Conservation (phyloP, 2,888 invertebrate species). For the Sialis lutaria region DNA sequence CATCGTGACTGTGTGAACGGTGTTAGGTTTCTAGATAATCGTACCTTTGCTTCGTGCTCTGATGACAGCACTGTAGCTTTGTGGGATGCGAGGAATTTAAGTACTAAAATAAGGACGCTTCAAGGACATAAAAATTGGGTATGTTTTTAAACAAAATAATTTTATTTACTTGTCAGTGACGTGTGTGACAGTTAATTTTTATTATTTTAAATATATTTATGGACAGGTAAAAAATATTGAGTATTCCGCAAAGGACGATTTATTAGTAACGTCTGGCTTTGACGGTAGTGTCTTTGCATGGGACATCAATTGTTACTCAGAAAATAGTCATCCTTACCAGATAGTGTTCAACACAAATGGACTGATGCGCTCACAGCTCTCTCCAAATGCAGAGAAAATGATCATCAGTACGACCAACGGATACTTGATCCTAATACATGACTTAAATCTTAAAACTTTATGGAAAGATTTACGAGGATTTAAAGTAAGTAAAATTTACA, state of each 20-base stretch:
- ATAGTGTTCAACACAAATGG: constrained; percentile 73
- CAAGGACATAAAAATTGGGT: constrained; percentile 87
- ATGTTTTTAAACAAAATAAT: not conserved
- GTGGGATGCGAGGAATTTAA: constrained; percentile 82
- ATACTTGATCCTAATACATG: constrained; percentile 75
- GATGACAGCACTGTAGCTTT: constrained; percentile 85
- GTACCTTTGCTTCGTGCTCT: constrained; percentile 84
- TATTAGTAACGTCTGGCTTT: constrained; percentile 80
- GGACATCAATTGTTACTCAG: constrained; percentile 79
- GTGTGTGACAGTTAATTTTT: not conserved
- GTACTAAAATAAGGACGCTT: constrained; percentile 55
- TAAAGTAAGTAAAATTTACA: constrained; percentile 35
- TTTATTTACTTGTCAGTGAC: not conserved
- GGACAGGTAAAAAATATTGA: constrained; percentile 71
- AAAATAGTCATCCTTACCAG: constrained; percentile 57
- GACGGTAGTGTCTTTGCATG: constrained; percentile 88
- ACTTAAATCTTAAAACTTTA: constrained; percentile 65
- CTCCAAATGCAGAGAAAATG: constrained; percentile 74
- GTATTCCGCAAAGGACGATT: constrained; percentile 66
- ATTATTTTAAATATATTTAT: not conserved
- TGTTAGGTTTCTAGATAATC: constrained; percentile 76
- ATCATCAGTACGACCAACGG: constrained; percentile 83
- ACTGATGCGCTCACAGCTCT: constrained; percentile 72
- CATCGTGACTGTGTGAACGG: constrained; percentile 86
- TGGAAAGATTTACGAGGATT: constrained; percentile 69